Conservation (phyloP, 92 coral and sea anemone genomes). For the Epizoanthus illoricatus region DNA sequence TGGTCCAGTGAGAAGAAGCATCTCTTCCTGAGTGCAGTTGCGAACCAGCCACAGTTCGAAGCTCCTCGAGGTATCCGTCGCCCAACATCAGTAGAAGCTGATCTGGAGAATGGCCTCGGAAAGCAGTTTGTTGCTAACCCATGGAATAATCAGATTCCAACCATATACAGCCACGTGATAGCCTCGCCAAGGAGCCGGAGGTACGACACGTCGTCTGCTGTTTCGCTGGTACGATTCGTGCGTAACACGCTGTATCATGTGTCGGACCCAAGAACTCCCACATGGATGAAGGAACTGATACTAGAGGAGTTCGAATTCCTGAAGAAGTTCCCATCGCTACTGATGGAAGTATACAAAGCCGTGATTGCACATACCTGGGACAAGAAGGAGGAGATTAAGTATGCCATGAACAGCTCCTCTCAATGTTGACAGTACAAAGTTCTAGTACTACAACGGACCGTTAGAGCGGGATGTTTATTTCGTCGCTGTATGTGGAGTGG, state of each 20-base stretch:
- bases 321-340: not conserved
- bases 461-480: too few species aligned
- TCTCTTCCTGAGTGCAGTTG: constrained; percentile 22
- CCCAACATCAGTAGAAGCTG: not conserved
- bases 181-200: not conserved
- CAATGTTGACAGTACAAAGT: too few species aligned
- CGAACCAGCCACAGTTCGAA: not conserved
- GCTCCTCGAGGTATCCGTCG: too few species aligned
- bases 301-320: constrained; percentile 5
- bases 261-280: not conserved
- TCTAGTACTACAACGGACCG: too few species aligned
- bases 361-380: not conserved
- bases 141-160: not conserved
- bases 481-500: too few species aligned
- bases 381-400: not conserved
- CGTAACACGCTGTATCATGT: not conserved
- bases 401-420: not conserved
- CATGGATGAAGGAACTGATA: not conserved
- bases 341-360: not conserved
- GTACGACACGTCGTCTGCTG: not conserved
- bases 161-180: not conserved
- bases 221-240: not conserved
- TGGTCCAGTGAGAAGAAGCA: constrained; percentile 18
- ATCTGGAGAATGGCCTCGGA: not conserved
- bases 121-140: not conserved